phyloP scores from a whole-genome alignment of 2,113 vertebrate species.

The Tyto alba region DNA sequence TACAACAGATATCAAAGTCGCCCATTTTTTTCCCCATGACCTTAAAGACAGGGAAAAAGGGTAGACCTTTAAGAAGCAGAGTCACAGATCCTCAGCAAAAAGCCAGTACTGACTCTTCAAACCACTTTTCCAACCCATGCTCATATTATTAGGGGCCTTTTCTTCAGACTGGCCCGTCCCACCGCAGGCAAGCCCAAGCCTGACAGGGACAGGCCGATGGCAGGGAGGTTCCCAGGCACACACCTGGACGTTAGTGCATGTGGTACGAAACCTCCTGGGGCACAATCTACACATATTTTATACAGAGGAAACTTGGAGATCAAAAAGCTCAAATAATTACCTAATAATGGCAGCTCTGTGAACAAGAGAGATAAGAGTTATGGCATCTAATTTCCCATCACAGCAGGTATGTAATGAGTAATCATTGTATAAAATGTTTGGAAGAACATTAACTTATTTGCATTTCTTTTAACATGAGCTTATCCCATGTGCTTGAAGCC shows the following conservation, averaged over 20 bases:
- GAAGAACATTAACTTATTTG: background rate
- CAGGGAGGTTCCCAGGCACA: background rate
- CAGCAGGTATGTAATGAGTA: background rate
- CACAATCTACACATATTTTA: background rate
- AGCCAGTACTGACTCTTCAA: background rate
- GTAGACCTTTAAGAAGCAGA: background rate
- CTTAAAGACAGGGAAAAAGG: background rate
- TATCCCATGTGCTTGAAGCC: background rate
- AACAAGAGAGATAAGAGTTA: background rate
- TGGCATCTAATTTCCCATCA: background rate
- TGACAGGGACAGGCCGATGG: rapidly evolving
- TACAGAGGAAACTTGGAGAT: background rate
- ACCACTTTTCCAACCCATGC: rapidly evolving
- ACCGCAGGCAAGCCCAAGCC: background rate
- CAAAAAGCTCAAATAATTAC: background rate
- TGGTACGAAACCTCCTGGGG: background rate
- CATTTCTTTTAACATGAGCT: background rate
- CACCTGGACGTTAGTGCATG: background rate
- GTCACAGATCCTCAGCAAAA: background rate
- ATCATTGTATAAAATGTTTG: background rate
- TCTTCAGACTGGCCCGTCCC: background rate
- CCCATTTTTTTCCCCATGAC: no score
- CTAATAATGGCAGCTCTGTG: background rate
- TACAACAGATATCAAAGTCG: background rate
- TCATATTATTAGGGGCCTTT: background rate